Evolutionary conservation across 2,888 invertebrate genomes (phyloP).

Genomic region (Yponomeuta sedellus): DNA sequence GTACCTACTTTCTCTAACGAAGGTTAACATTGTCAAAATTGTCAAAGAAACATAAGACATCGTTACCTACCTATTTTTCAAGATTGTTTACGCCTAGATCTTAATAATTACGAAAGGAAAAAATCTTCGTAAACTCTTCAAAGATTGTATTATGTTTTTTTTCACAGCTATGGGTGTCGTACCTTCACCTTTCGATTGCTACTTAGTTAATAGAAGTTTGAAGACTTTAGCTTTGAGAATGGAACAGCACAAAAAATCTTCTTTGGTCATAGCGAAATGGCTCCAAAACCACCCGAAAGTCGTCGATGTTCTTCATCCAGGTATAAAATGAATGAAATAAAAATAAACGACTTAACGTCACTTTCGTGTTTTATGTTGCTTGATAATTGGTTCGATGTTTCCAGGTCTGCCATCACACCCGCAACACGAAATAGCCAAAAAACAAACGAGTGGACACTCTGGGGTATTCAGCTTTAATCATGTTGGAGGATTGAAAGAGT

Average conservation of each 20-base stretch:
- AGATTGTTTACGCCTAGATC: no score
- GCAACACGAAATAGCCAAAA: slow-evolving; percentile 86
- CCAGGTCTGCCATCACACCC: slow-evolving; percentile 89
- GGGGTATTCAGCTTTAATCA: slow-evolving; percentile 95
- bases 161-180: slow-evolving; percentile 90
- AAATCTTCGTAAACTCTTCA: no score
- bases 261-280: slow-evolving; percentile 86
- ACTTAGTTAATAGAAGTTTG: slow-evolving; percentile 92
- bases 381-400: slow-evolving; percentile 24
- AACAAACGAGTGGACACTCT: slow-evolving; percentile 91
- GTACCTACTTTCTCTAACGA: no score
- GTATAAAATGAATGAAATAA: slow-evolving; percentile 42
- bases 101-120: no score
- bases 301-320: slow-evolving; percentile 89
- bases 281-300: slow-evolving; percentile 88
- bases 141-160: slow-evolving; percentile 15
- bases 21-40: no score
- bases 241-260: slow-evolving; percentile 90
- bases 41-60: no score
- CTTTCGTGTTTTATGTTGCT: background rate
- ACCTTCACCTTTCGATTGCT: slow-evolving; percentile 98
- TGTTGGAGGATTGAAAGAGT: slow-evolving; percentile 84
- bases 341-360: background rate
- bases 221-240: slow-evolving; percentile 96
- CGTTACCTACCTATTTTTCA: no score